These are phyloP conservation scores for Anomalospiza imberbis DNA, from an alignment of 2,797 vertebrate species.

Conservation along the genomic window DNA sequence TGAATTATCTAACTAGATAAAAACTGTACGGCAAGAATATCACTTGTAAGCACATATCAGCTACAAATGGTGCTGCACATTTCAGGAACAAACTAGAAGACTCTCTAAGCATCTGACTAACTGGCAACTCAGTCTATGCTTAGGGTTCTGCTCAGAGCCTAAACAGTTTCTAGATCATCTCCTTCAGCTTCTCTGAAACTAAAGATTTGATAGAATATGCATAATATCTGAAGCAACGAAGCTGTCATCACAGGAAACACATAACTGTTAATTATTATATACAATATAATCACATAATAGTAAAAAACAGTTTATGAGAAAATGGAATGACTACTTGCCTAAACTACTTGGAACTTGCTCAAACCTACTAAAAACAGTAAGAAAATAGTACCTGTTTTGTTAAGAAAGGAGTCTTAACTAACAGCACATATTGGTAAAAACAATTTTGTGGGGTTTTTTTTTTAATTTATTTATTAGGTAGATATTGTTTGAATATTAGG, in stretches of 20 bases:
- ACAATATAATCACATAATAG: background rate
- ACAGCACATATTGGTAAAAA: background rate
- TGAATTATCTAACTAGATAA: slow-evolving; percentile 36
- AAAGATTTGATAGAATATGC: background rate
- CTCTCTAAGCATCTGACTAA: background rate
- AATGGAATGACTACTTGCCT: background rate
- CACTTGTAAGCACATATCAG: slow-evolving; percentile 46
- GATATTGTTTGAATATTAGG: background rate
- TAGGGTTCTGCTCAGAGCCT: background rate
- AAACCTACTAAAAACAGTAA: background rate
- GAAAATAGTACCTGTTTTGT: background rate
- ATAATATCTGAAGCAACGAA: background rate
- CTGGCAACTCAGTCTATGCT: background rate
- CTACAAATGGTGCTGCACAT: slow-evolving; percentile 28
- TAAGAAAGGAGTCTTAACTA: background rate
- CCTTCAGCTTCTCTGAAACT: background rate
- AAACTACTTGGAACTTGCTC: background rate
- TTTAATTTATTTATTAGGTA: background rate
- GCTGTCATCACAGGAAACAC: background rate
- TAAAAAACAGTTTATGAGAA: background rate
- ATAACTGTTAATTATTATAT: background rate
- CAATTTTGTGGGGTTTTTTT: too few relatives aligned
- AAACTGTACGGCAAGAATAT: slow-evolving; percentile 51
- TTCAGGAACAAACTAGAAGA: slow-evolving; percentile 43
- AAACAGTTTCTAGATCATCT: background rate